phyloP scores from a whole-genome alignment of 2,113 vertebrate species.

The Chaenogobius annularis region DNA sequence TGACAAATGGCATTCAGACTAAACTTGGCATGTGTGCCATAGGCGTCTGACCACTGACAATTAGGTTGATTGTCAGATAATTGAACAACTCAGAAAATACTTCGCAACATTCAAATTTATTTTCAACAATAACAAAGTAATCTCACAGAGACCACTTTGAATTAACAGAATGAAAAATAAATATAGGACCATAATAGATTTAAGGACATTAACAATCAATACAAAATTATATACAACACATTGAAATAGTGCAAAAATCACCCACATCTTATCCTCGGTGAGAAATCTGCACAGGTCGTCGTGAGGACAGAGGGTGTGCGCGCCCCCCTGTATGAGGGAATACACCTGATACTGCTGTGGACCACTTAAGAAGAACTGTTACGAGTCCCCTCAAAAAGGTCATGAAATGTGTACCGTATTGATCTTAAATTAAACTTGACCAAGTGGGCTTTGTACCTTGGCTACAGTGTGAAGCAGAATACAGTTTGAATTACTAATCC shows the following conservation, averaged over 20 bases:
- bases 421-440: not conserved
- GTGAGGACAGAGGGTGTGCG: constrained; percentile 56
- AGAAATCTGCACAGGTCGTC: constrained; percentile 57
- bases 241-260: constrained; percentile 78
- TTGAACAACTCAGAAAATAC: constrained; percentile 1
- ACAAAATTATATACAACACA: constrained; percentile 78
- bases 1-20: not conserved
- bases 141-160: constrained; percentile 82
- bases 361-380: constrained; percentile 27
- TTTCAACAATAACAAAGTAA: constrained; percentile 75
- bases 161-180: constrained; percentile 80
- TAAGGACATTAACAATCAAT: constrained; percentile 64
- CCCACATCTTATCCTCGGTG: constrained; percentile 59
- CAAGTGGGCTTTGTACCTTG: constrained; percentile 2
- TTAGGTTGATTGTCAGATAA: not conserved
- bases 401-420: not conserved
- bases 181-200: constrained; percentile 62
- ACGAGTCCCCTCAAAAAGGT: constrained; percentile 2
- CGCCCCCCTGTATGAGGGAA: constrained; percentile 46
- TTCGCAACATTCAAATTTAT: constrained; percentile 76
- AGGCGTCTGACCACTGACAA: not conserved
- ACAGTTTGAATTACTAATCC: constrained; percentile 17
- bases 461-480: constrained; percentile 17
- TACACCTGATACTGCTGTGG: constrained; percentile 42
- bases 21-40: not conserved